Conservation (phyloP, 2,888 invertebrate species). For the Cristatella mucedo region DNA sequence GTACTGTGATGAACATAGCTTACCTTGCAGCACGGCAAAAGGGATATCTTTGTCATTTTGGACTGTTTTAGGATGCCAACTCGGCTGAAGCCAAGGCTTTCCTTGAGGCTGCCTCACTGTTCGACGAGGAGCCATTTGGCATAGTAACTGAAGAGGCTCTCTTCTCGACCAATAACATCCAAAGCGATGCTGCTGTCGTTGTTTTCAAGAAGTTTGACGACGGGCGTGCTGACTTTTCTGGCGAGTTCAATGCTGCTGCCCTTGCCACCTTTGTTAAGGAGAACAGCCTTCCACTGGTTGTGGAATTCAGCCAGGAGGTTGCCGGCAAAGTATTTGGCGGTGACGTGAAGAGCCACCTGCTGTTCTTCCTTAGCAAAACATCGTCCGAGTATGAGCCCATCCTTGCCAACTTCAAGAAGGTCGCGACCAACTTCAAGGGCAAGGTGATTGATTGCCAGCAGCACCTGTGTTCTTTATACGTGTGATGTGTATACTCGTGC, state of each 20-base stretch:
- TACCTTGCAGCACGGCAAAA: too few relatives aligned
- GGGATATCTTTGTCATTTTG: too few relatives aligned
- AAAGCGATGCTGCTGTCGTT: conserved; percentile 57
- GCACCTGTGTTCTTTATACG: conserved; percentile 8
- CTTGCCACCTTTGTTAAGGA: conserved; percentile 67
- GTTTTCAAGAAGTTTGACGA: conserved; percentile 71
- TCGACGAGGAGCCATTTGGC: conserved; percentile 78
- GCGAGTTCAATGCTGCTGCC: conserved; percentile 45
- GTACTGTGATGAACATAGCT: neutral
- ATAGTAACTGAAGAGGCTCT: conserved; percentile 63
- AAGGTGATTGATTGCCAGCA: conserved; percentile 46
- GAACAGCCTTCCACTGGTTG: conserved; percentile 71
- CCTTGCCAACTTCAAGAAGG: conserved; percentile 57
- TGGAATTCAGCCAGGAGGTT: conserved; percentile 82
- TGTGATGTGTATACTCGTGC: neutral
- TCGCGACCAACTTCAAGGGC: conserved; percentile 77
- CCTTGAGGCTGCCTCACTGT: conserved; percentile 57
- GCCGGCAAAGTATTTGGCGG: conserved; percentile 97
- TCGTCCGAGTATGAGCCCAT: conserved; percentile 57
- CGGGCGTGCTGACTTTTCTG: conserved; percentile 24
- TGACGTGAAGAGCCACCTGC: conserved; percentile 84
- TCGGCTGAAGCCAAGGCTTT: conserved; percentile 67
- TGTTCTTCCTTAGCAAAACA: conserved; percentile 76
- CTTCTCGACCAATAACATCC: conserved; percentile 59
- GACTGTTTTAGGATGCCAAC: conserved; percentile 56